Conservation (phyloP, 2,888 invertebrate genomes). For the Patella depressa region DNA sequence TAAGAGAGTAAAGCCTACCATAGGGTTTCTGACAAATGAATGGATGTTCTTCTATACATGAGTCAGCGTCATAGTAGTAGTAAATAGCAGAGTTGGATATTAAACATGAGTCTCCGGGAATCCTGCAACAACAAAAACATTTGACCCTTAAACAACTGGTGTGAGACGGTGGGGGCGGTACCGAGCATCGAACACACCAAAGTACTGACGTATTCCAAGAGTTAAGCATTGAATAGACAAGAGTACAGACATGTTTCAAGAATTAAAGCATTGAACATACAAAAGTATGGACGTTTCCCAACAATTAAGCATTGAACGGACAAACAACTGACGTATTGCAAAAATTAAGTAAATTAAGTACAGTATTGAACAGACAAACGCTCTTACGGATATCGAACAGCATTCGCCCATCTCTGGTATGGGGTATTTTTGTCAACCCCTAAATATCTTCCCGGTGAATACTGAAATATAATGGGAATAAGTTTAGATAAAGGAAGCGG, state of each 20-base stretch:
- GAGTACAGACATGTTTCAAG: no score
- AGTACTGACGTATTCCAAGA: no score
- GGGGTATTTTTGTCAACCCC: slow-evolving; percentile 41
- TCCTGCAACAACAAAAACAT: neutral
- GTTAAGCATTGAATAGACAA: no score
- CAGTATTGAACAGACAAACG: slow-evolving; percentile 33
- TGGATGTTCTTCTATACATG: slow-evolving; percentile 45
- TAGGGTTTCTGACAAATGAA: slow-evolving; percentile 50
- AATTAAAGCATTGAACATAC: no score
- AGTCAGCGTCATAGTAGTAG: slow-evolving; percentile 41
- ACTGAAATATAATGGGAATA: slow-evolving; percentile 27
- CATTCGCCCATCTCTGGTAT: slow-evolving; percentile 39
- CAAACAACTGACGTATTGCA: no score
- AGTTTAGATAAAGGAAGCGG: no score
- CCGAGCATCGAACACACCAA: no score
- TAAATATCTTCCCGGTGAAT: slow-evolving; percentile 39
- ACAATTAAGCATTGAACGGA: no score
- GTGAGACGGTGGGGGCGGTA: no score
- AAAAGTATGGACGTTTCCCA: no score
- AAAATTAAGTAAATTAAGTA: neutral
- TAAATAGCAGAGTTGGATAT: neutral
- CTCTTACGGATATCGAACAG: slow-evolving; percentile 33
- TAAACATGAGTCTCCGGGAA: neutral
- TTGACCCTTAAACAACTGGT: no score
- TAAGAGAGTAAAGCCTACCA: slow-evolving; percentile 33